Percentiles rank a stretch among this genome's conserved stretches.
These are phyloP conservation scores for Ochropleura leucogaster DNA, from an alignment of 2,888 invertebrate genomes.

Conservation along the genomic window DNA sequence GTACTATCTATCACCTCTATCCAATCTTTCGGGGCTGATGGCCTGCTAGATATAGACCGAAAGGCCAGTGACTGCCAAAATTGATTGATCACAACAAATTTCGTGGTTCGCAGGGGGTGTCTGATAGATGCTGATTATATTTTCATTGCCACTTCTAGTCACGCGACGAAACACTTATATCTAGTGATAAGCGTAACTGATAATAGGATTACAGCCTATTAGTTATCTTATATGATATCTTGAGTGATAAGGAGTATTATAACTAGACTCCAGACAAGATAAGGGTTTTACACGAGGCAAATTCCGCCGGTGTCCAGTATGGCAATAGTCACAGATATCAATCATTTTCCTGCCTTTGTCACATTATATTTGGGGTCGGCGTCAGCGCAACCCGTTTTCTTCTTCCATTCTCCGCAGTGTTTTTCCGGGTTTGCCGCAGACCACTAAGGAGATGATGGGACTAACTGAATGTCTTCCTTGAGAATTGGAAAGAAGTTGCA, in stretches of 20 bases:
- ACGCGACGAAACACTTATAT: not conserved
- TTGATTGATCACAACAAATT: constrained; percentile 19
- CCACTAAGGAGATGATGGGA: no score
- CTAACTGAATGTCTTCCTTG: no score
- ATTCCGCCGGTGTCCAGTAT: not conserved
- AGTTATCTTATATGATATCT: constrained; percentile 22
- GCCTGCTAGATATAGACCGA: not conserved
- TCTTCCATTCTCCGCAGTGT: no score
- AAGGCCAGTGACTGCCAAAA: not conserved
- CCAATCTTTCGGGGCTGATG: not conserved
- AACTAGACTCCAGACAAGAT: not conserved
- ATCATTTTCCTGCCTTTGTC: no score
- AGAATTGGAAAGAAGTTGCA: no score
- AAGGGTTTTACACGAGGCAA: not conserved
- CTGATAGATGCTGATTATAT: not conserved
- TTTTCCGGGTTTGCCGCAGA: no score
- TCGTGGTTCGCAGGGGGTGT: constrained; percentile 12
- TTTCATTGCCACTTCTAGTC: not conserved
- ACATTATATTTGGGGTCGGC: no score
- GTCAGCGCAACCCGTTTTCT: no score
- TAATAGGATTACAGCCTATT: constrained; percentile 20
- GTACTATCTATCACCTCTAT: not conserved
- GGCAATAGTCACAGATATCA: no score
- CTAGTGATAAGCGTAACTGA: not conserved
- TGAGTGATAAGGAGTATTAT: not conserved